Percentiles rank a stretch among this genome's conserved stretches.
These are phyloP conservation scores for Hippocampus zosterae DNA, from an alignment of 2,113 vertebrate genomes.

Conservation along the genomic window DNA sequence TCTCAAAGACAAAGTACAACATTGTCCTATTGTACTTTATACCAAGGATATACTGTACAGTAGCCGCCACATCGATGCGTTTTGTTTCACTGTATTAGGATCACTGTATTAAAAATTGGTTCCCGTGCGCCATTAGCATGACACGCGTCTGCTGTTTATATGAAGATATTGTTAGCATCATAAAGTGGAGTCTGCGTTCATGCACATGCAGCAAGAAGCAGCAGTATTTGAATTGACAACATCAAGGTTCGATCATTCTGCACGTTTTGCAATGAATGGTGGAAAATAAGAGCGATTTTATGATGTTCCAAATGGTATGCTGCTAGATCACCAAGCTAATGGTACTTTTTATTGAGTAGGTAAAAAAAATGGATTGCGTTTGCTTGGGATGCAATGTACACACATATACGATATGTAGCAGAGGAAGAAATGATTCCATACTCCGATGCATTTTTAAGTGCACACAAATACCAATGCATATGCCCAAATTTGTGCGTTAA, in stretches of 20 bases:
- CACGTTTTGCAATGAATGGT: conserved; percentile 14
- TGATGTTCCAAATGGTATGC: conserved; percentile 34
- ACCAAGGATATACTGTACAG: too few relatives aligned
- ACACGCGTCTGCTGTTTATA: conserved; percentile 1
- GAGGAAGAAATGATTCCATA: conserved; percentile 8
- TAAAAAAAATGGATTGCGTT: not conserved
- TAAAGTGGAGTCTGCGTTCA: not conserved
- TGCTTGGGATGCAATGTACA: not conserved
- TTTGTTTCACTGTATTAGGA: not conserved
- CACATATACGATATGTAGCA: not conserved
- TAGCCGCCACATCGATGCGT: not conserved
- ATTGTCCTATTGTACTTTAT: too few relatives aligned
- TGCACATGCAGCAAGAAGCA: conserved; percentile 16
- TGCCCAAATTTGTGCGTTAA: conserved; percentile 1
- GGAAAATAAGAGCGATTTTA: conserved; percentile 13
- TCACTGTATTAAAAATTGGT: not conserved
- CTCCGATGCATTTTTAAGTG: conserved; percentile 4
- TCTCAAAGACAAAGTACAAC: too few relatives aligned
- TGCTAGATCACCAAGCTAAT: conserved; percentile 10
- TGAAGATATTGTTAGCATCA: not conserved
- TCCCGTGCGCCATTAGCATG: not conserved
- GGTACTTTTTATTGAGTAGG: not conserved
- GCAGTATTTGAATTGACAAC: conserved; percentile 22
- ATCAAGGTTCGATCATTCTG: conserved; percentile 24
- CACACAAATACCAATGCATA: not conserved